These are phyloP conservation scores for Lepidostoma basale DNA, from an alignment of 1,140 invertebrate genomes.

Conservation along the genomic window DNA sequence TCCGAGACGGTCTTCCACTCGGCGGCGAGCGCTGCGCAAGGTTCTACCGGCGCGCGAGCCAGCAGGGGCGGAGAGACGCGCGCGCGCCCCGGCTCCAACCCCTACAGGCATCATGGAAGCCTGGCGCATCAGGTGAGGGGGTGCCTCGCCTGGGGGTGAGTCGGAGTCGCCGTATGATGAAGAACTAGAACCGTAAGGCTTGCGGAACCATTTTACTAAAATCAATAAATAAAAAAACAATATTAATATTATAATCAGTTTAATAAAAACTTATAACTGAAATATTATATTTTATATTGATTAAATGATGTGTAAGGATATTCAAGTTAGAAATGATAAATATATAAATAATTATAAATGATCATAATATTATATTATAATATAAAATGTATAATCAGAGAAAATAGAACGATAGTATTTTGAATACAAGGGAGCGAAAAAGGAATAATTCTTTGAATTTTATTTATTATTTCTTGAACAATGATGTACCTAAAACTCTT, in stretches of 20 bases:
- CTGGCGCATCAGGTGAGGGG: constrained; percentile 53
- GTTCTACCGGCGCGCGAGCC: constrained; percentile 65
- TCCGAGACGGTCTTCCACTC: constrained; percentile 85
- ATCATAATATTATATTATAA: too few species aligned
- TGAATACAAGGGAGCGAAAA: too few species aligned
- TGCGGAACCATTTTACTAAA: constrained; percentile 73
- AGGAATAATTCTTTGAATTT: too few species aligned
- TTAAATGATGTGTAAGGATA: too few species aligned
- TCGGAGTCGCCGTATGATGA: constrained; percentile 60
- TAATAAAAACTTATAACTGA: not conserved
- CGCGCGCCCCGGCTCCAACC: not conserved
- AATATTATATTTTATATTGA: too few species aligned
- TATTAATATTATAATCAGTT: not conserved
- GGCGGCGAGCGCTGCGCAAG: constrained; percentile 77
- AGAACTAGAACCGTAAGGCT: constrained; percentile 56
- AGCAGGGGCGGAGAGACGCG: constrained; percentile 6
- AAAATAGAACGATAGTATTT: too few species aligned
- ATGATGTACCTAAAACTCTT: too few species aligned
- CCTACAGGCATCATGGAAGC: constrained; percentile 53
- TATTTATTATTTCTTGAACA: too few species aligned
- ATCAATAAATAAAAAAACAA: not conserved
- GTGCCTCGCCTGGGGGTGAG: constrained; percentile 57
- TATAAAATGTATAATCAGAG: too few species aligned
- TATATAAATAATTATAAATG: too few species aligned
- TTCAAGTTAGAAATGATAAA: not conserved